Evolutionary conservation across 2,113 vertebrate genomes (phyloP), one percentile per base, ranked within the genome.

Genomic region (Anseranas semipalmata): DNA sequence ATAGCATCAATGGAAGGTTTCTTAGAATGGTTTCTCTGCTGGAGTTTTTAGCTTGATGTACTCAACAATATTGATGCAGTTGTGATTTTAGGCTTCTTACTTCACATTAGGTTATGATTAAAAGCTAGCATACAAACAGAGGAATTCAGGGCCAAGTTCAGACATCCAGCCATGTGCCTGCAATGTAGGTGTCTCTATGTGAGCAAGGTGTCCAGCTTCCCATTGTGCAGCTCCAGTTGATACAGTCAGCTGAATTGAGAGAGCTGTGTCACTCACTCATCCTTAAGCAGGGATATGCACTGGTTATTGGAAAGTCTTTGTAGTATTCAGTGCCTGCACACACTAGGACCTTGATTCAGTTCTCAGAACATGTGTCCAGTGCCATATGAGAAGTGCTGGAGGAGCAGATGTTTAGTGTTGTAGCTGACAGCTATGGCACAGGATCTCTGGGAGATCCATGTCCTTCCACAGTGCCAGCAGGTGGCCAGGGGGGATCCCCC

Each of bases 401-500:
- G 21, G 12, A 91, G 41, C 9, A 77, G 55, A 84, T 7, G 17
- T 50, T 81, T 82, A 37, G 25, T 82, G 28, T 35, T 81, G 43
- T 16, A 19, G 6, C 43, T 35, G 28, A 27, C 22, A 67, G 37
- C 37, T 46, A 0, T 14, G 58, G 27, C 20, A 77, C 24, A 56
- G 35, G 14, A 78, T 66, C 25, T 74, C 22, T 87, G 52, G 4
- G 39, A 62, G 20, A 68, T 7, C 48, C 52, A 10, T 75, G 32
- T 10, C 27, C 14, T 81, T 74, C 55, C 65, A 19, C 37, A 73
- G 24, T 46, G 22, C 12, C 72, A 89, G 10, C 12, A 76, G 12
- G 3, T 41, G 9, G 12, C 33, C 50, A 55, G 45, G 11, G 52
- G 0, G 0, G 9, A 12, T 53, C 10, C 8, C 30, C 6, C 7